Evolutionary conservation across 2,797 vertebrate species (phyloP), one percentile per base, ranked within the genome.

Genomic region (Sebastolobus altivelis): DNA sequence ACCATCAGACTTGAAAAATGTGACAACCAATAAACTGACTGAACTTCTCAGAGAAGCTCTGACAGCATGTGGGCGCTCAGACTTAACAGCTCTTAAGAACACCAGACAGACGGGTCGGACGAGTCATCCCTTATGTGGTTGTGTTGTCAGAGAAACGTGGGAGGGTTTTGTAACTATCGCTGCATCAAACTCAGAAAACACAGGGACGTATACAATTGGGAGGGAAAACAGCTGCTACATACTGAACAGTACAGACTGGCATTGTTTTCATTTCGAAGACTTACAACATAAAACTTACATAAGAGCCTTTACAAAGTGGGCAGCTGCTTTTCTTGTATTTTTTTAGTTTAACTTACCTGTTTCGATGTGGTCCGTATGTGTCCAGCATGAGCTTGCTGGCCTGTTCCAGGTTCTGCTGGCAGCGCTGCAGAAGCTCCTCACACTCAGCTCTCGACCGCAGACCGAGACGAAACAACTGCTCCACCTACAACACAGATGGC

Each of bases 381-480:
- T 98, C 96, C 58, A 99, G 94, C 73, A 99, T 95, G 87, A 98
- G 95, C 2, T 94, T 96, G 91, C 98, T 97, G 43, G 98, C 97
- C 79, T 96, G 96, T 18, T 97, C 97, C 92, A 99, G 94, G 94
- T 99, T 97, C 98, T 98, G 98, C 92, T 95, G 94, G 20, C 97
- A 97, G 94, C 93, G 95, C 94, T 97, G 97, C 92, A 99, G 95
- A 37, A 98, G 95, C 60, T 97, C 96, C 87, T 97, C 96, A 76
- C 99, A 99, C 88, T 99, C 98, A 0, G 84, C 75, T 1, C 98
- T 95, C 0, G 97, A 96, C 82, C 95, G 96, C 73, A 99, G 93
- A 6, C 99, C 98, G 76, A 99, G 91, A 75, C 98, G 96, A 69
- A 99, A 99, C 84, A 99, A 93, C 94, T 99, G 98, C 91, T 99